A percentile compares a stretch with the other conserved stretches of the same genome.
Conservation (phyloP, 30 jellyfish, hydroid and myxozoan genomes). For the Mastigias papua region DNA sequence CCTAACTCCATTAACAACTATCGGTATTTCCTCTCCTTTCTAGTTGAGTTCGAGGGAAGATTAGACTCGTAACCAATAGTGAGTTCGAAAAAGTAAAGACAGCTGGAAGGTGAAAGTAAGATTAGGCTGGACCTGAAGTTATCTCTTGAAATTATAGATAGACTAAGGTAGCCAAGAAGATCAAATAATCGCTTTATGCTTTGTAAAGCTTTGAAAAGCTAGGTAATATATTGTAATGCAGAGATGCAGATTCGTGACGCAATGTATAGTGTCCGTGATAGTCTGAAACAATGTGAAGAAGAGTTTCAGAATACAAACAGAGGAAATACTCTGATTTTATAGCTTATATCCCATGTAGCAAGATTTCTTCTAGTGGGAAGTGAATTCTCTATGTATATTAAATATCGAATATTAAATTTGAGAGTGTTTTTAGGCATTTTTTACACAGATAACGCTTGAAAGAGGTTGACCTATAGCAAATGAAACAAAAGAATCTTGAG, state of each 20-base stretch:
- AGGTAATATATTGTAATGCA: not conserved
- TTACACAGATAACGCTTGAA: not conserved
- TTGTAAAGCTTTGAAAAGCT: not conserved
- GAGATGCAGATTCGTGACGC: not conserved
- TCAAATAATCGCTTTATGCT: not conserved
- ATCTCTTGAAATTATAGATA: not conserved
- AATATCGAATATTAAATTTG: not conserved
- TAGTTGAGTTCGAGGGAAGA: too few relatives aligned
- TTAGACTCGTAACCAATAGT: not conserved
- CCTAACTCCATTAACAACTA: too few relatives aligned
- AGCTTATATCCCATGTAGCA: not conserved
- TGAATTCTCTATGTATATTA: not conserved
- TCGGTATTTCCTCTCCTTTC: too few relatives aligned
- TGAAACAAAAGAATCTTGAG: not conserved
- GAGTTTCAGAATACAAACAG: not conserved
- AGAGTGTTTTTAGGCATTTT: not conserved
- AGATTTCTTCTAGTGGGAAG: not conserved
- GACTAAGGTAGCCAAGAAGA: conserved; percentile 7
- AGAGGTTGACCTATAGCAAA: not conserved
- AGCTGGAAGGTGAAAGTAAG: not conserved
- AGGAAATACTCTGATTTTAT: not conserved
- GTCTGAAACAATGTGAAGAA: not conserved
- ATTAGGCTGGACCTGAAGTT: not conserved
- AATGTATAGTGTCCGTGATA: not conserved
- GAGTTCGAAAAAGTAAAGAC: not conserved